Conservation (phyloP, 2,888 invertebrate species). For the Linnaemya vulpina region DNA sequence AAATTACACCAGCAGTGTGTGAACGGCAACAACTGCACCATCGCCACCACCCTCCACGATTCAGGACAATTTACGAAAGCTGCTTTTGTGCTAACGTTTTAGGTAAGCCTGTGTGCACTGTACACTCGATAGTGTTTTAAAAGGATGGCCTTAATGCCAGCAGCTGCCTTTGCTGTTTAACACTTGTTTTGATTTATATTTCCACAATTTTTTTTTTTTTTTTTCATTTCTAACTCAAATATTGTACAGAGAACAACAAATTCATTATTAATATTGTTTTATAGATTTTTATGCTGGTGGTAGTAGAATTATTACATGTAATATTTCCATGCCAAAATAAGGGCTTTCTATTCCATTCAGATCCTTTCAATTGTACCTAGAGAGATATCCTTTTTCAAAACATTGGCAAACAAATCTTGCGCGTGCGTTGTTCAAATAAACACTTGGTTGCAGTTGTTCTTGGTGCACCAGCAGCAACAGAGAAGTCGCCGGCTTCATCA, state of each 20-base stretch:
- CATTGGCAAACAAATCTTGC: slow-evolving; percentile 35
- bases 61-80: slow-evolving; percentile 23
- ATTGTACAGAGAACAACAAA: slow-evolving; percentile 2
- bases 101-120: slow-evolving; percentile 54
- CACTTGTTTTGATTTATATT: slow-evolving; percentile 69
- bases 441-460: slow-evolving; percentile 46
- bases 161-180: slow-evolving; percentile 63
- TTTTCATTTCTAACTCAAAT: slow-evolving; percentile 23
- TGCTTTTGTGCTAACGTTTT: slow-evolving; percentile 16
- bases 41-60: slow-evolving; percentile 52
- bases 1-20: slow-evolving; percentile 39
- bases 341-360: slow-evolving; percentile 57
- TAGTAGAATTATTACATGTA: neutral
- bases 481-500: neutral
- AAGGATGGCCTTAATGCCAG: slow-evolving; percentile 58
- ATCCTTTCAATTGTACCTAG: slow-evolving; percentile 44
- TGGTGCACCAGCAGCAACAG: slow-evolving; percentile 41
- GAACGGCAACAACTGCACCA: slow-evolving; percentile 35
- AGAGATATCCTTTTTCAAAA: slow-evolving; percentile 57
- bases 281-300: slow-evolving; percentile 43
- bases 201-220: slow-evolving; percentile 1
- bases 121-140: slow-evolving; percentile 44
- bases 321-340: slow-evolving; percentile 54
- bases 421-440: slow-evolving; percentile 39
- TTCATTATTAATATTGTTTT: neutral